Evolutionary conservation across 2,797 vertebrate species (phyloP), one percentile per base, ranked within the genome.

Genomic region (Paratrypauchen microcephalus): DNA sequence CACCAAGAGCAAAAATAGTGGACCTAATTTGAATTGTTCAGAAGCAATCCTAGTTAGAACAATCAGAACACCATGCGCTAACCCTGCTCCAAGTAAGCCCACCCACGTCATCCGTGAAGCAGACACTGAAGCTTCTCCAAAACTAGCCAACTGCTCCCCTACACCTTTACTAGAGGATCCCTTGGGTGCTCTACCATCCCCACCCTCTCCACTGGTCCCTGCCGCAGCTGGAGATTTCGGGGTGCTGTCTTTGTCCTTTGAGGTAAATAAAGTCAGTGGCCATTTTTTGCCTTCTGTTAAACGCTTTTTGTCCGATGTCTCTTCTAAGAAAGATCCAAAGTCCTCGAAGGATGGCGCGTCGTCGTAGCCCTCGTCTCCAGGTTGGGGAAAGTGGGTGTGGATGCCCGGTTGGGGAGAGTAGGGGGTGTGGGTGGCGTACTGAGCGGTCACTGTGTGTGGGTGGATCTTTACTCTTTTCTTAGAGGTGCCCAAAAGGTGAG

Each of bases 401-500:
- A 90, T 82, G 65, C 95, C 96, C 30, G 94, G 94, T 69, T 97
- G 96, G 8, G 96, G 96, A 76, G 96, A 95, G 86, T 96, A 91
- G 2, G 90, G 88, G 7, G 86, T 24, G 9, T 87, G 95, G 48
- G 95, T 96, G 77, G 94, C 94, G 0, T 98, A 99, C 84, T 99
- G 96, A 78, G 98, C 96, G 3, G 95, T 97, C 79, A 97, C 95
- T 1, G 96, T 97, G 83, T 95, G 96, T 71, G 97, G 96, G 84
- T 98, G 96, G 92, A 99, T 98, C 92, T 98, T 98, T 56, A 98
- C 96, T 79, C 91, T 90, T 87, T 99, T 99, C 91, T 97, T 99
- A 5, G 95, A 88, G 70, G 93, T 85, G 56, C 91, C 86, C 88
- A 95, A 92, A 89, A 92, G 91, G 74, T 94, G 95, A 77, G 94